phyloP scores from a whole-genome alignment of 2,113 vertebrate species.

The Dissostichus mawsoni region DNA sequence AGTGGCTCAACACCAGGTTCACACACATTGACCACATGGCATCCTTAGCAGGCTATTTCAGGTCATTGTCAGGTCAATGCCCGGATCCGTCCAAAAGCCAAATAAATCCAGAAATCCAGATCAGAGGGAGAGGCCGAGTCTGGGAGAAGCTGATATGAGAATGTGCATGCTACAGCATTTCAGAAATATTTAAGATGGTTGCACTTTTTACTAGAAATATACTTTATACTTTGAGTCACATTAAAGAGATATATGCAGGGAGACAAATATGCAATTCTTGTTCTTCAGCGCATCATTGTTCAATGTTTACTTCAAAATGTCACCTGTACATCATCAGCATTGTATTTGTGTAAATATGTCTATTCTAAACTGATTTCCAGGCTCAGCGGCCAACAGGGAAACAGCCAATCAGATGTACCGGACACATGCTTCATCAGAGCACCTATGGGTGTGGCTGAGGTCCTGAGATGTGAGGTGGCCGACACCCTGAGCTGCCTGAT shows the following conservation, averaged over 20 bases:
- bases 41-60: slow-evolving; percentile 11
- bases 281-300: background rate
- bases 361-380: slow-evolving; percentile 59
- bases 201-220: background rate
- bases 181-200: background rate
- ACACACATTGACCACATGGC: slow-evolving; percentile 5
- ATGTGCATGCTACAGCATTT: slow-evolving; percentile 1
- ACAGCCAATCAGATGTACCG: slow-evolving; percentile 31
- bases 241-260: background rate
- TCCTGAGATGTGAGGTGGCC: slow-evolving; percentile 77
- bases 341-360: background rate
- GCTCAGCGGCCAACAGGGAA: slow-evolving; percentile 65
- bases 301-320: background rate
- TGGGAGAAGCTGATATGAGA: slow-evolving; percentile 39
- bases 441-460: slow-evolving; percentile 67
- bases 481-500: slow-evolving; percentile 82
- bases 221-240: too few relatives aligned
- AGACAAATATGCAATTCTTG: background rate
- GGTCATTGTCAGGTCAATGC: slow-evolving; percentile 29
- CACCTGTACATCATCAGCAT: background rate
- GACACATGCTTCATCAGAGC: slow-evolving; percentile 83
- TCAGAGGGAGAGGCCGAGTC: slow-evolving; percentile 5
- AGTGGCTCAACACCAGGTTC: slow-evolving; percentile 9
- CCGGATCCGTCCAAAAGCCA: slow-evolving; percentile 22
- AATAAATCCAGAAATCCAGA: slow-evolving; percentile 36